phyloP scores from a whole-genome alignment of 1,140 invertebrate species.

The Meloidogyne floridensis region DNA sequence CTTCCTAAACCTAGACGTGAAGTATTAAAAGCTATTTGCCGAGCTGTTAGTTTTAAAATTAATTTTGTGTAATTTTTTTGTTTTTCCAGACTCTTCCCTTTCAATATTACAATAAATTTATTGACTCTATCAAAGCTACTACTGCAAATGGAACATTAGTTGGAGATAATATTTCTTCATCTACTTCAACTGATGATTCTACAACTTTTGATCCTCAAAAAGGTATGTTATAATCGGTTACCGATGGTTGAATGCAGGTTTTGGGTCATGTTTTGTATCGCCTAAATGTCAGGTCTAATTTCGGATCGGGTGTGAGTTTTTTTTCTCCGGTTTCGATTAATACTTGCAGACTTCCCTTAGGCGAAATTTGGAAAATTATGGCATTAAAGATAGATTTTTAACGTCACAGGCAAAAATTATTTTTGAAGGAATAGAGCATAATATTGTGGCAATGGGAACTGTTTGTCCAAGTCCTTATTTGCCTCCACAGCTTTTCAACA shows the following conservation, averaged over 20 bases:
- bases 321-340: no score
- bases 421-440: conserved; percentile 3
- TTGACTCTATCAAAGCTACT: conserved; percentile 28
- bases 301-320: no score
- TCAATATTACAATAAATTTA: conserved; percentile 78
- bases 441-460: conserved; percentile 59
- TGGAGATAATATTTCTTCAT: not conserved
- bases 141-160: conserved; percentile 21
- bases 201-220: conserved; percentile 16
- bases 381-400: no score
- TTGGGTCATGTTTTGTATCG: no score
- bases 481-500: conserved; percentile 74
- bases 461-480: conserved; percentile 71
- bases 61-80: conserved; percentile 75
- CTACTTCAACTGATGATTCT: conserved; percentile 2
- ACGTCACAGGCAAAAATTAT: not conserved
- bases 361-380: no score
- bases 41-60: conserved; percentile 69
- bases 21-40: conserved; percentile 88
- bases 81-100: conserved; percentile 91
- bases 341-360: no score
- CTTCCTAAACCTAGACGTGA: conserved; percentile 80
- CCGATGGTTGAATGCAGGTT: no score
- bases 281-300: no score
- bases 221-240: not conserved